phyloP scores from a whole-genome alignment of 2,888 invertebrate species.

The Osedax frankpressi region DNA sequence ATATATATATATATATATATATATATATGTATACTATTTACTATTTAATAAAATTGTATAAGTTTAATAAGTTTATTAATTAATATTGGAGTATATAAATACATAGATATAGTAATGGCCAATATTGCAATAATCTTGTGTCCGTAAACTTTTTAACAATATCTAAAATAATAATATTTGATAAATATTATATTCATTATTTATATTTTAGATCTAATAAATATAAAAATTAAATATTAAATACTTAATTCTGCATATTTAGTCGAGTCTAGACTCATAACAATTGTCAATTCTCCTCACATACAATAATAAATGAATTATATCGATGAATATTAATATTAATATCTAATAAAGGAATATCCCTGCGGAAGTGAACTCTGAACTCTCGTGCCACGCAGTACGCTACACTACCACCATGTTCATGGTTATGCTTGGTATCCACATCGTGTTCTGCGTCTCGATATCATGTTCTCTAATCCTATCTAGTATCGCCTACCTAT shows the following conservation, averaged over 20 bases:
- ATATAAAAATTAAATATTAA: neutral
- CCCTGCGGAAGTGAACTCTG: neutral
- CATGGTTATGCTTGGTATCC: neutral
- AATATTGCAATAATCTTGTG: too few relatives aligned
- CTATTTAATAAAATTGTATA: too few relatives aligned
- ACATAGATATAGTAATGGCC: too few relatives aligned
- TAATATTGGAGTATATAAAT: too few relatives aligned
- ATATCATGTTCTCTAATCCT: neutral
- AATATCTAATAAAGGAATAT: neutral
- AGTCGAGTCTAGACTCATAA: too few relatives aligned
- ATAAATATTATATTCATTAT: neutral
- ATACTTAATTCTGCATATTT: neutral
- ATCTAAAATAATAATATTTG: too few relatives aligned
- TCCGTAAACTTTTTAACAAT: too few relatives aligned
- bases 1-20: too few relatives aligned
- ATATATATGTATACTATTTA: too few relatives aligned
- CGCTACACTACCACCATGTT: neutral
- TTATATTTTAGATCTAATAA: neutral
- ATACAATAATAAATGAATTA: too few relatives aligned
- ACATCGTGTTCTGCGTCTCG: neutral
- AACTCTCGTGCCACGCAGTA: neutral
- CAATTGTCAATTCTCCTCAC: too few relatives aligned
- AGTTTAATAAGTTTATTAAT: too few relatives aligned
- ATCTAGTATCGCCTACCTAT: neutral
- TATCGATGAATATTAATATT: neutral